Base-by-base conservation (phyloP, 2,888 invertebrate genomes). In the Xestia sexstrigata region DNA sequence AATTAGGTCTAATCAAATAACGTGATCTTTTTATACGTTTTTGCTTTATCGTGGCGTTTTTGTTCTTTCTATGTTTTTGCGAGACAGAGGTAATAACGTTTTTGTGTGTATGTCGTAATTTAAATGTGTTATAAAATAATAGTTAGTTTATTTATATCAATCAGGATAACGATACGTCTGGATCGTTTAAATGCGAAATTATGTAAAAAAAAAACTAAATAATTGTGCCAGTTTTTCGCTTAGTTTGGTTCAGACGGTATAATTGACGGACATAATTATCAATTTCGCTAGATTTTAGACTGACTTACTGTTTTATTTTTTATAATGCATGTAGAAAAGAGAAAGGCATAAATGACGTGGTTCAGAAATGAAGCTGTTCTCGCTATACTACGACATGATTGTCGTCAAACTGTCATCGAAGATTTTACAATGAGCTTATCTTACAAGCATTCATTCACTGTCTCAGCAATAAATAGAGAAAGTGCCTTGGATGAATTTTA, bases 1-100 rank as follows among this genome's bases (percentile, higher is more conserved):
- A 95, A 96, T 96, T 96, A 96, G 95, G 93, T 93, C 91, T 96
- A 95, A 96, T 96, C 96, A 95, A 96, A 95, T 96, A 95, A 94
- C 93, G 92, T 94, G 93, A 96, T 96, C 96, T 94, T 93, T 92
- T 93, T 93, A 87, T 94, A 88, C 90, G 90, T 93, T 93, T 92
- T 93, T 93, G 92, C 92, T 90, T 91, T 91, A 90, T 89, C 89
- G 91, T 90, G 89, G 86, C 81, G 88, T 91, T 93, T 92, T 92
- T 92, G 89, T 90, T 76, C 55, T 60, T 88, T 88, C 90, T 87
- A 86, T 83, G 88, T 88, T 88, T 87, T 90, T 90, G 90, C 88
- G 83, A 85, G 82, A 20, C 87, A 84, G 47, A 83, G 76, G 77
- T 84, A 82, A 88, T 87, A 76, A 70, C 23, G 78, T 88, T 87